Conservation (phyloP, 1,140 invertebrate species). For the Parasteatoda tepidariorum region DNA sequence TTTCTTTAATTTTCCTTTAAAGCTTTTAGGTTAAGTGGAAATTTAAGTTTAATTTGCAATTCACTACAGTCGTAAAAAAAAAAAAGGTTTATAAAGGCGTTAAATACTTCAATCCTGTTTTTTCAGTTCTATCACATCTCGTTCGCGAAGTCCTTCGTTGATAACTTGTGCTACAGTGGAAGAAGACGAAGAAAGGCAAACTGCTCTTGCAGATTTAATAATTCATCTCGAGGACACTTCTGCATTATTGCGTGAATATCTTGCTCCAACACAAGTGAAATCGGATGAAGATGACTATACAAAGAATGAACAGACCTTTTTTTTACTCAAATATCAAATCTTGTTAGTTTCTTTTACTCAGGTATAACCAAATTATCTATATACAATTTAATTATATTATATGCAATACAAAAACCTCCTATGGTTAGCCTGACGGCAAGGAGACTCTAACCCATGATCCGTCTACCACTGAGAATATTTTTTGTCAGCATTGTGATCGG, state of each 20-base stretch:
- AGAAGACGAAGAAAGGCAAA: conserved; percentile 21
- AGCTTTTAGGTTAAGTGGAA: too few relatives aligned
- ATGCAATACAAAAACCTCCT: too few relatives aligned
- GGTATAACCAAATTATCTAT: neutral
- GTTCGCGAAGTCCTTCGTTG: neutral
- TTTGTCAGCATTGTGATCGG: too few relatives aligned
- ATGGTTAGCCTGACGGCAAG: too few relatives aligned
- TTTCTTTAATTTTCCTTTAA: too few relatives aligned
- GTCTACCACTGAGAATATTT: too few relatives aligned
- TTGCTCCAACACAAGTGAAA: neutral
- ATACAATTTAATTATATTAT: neutral
- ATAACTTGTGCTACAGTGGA: conserved; percentile 25
- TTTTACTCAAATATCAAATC: conserved; percentile 36
- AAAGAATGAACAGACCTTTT: conserved; percentile 16
- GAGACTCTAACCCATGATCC: too few relatives aligned
- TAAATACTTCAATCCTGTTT: too few relatives aligned
- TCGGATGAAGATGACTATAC: neutral
- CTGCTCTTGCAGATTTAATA: conserved; percentile 34
- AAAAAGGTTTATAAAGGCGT: too few relatives aligned
- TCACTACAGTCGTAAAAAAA: too few relatives aligned
- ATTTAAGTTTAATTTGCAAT: too few relatives aligned
- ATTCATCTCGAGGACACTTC: conserved; percentile 44
- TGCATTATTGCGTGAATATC: conserved; percentile 21
- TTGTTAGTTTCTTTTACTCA: conserved; percentile 32
- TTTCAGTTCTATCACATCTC: conserved; percentile 16